phyloP scores from a whole-genome alignment of 2,113 vertebrate species.

The Grallaria varia region DNA sequence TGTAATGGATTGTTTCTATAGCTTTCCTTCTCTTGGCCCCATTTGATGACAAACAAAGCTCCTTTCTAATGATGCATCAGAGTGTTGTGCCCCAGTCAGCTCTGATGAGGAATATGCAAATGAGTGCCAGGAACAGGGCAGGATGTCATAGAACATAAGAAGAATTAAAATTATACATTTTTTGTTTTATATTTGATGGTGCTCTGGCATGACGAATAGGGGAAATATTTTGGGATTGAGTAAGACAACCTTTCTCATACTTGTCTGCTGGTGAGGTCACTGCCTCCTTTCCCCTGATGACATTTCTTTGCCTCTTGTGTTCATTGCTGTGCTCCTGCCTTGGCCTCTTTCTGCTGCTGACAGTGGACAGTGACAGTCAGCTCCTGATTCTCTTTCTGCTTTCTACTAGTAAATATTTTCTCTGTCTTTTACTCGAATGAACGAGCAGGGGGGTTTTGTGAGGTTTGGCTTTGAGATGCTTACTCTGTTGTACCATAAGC shows the following conservation, averaged over 20 bases:
- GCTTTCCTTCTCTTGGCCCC: not conserved
- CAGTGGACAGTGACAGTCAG: not conserved
- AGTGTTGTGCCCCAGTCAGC: not conserved
- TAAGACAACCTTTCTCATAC: not conserved
- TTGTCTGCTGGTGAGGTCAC: not conserved
- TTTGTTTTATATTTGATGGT: not conserved
- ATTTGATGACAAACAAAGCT: not conserved
- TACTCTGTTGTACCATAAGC: not conserved
- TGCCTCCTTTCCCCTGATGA: not conserved
- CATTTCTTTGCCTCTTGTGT: not conserved
- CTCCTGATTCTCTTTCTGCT: not conserved
- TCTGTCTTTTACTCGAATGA: not conserved
- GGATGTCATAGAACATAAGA: not conserved
- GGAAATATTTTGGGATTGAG: not conserved
- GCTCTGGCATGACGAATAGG: not conserved
- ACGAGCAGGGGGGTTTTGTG: not conserved
- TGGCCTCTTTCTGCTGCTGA: not conserved
- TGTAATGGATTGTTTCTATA: not conserved
- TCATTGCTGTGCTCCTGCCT: not conserved
- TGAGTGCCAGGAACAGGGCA: not conserved
- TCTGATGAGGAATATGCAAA: not conserved
- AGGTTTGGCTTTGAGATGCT: not conserved
- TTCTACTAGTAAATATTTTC: not conserved
- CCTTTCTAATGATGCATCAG: not conserved
- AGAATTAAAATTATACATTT: not conserved